Conservation (phyloP, 2,888 invertebrate species). For the Pseudococcus jackbeardsleyi region DNA sequence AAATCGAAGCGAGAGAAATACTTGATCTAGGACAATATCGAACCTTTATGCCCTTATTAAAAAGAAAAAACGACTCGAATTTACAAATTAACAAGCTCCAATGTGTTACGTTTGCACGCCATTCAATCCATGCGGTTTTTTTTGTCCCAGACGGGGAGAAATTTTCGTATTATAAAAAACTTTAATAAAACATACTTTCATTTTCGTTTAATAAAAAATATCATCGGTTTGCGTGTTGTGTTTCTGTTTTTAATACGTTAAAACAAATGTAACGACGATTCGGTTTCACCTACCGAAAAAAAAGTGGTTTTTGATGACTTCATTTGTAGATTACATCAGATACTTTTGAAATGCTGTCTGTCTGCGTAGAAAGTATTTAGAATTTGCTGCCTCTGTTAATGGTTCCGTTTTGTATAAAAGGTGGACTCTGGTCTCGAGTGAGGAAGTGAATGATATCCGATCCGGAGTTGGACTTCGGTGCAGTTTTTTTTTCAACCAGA, state of each 20-base stretch:
- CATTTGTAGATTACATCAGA: slow-evolving; percentile 55
- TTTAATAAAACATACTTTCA: slow-evolving; percentile 9
- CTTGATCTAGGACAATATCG: slow-evolving; percentile 38
- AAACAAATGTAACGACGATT: slow-evolving; percentile 34
- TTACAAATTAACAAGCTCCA: slow-evolving; percentile 1
- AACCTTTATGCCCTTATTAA: slow-evolving; percentile 36
- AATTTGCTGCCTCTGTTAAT: not conserved
- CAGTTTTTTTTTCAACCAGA: not conserved
- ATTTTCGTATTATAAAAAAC: not conserved
- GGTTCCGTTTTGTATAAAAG: slow-evolving; percentile 12
- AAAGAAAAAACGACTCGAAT: not conserved
- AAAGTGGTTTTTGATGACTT: slow-evolving; percentile 49
- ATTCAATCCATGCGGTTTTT: not conserved
- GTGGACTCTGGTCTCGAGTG: not conserved
- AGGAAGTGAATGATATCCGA: not conserved
- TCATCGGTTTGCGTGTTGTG: slow-evolving; percentile 19
- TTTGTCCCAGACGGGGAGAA: slow-evolving; percentile 1
- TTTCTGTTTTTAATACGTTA: slow-evolving; percentile 2
- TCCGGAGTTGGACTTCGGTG: not conserved
- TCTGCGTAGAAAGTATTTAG: slow-evolving; percentile 34
- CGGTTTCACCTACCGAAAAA: slow-evolving; percentile 39
- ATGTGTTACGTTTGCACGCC: not conserved
- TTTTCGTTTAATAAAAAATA: slow-evolving; percentile 52
- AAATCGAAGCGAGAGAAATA: not conserved
- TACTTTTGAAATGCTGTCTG: slow-evolving; percentile 41